Base-by-base conservation (phyloP, 2,797 vertebrate genomes). In the Stomatorhinus walkeri region DNA sequence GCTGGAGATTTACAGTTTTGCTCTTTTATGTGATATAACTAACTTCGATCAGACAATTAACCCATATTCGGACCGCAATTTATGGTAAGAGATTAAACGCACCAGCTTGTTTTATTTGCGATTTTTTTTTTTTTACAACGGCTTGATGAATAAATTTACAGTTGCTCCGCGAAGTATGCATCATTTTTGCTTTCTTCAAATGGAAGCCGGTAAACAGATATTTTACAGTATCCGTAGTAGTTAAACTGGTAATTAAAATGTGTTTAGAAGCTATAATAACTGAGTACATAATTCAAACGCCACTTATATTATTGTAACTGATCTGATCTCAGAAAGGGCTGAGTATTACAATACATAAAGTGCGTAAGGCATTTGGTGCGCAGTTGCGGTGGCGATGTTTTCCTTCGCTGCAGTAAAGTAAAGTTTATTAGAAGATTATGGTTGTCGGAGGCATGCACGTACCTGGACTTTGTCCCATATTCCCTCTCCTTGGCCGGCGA, bases 11-110 rank as follows among this genome's bases (percentile, higher is more conserved):
- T 90, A 87, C 90, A 90, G 90, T 88, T 89, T 92, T 91, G 8
- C 16, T 24, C n/a, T 49, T n/a, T 89, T 91, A 91, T 87, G 81
- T 87, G 90, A 72, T 79, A 91, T 94, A 91, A 88, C 87, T 54
- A 61, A 61, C 54, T 93, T 88, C 90, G 89, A 90, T 49, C 92
- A 89, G 92, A 93, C 94, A 94, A 95, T 93, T 95, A 22, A 49
- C 19, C 19, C n/a, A 61, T 85, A 85, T 93, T 92, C 94, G 95
- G 90, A 94, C 94, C 93, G 92, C 93, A 91, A 93, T 94, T 95
- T 94, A 96, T 96, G 96, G 96, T 96, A 94, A 96, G 95, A 89
- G 43, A 90, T 87, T 72, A 76, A 61, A 68, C 8, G 22, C 22
- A 64, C 40, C 28, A 14, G n/a, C 19, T 24, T 49, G 46, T 49